Evolutionary conservation across 2,797 vertebrate genomes (phyloP), one percentile per base, ranked within the genome.

Genomic region (Megalops cyprinoides): DNA sequence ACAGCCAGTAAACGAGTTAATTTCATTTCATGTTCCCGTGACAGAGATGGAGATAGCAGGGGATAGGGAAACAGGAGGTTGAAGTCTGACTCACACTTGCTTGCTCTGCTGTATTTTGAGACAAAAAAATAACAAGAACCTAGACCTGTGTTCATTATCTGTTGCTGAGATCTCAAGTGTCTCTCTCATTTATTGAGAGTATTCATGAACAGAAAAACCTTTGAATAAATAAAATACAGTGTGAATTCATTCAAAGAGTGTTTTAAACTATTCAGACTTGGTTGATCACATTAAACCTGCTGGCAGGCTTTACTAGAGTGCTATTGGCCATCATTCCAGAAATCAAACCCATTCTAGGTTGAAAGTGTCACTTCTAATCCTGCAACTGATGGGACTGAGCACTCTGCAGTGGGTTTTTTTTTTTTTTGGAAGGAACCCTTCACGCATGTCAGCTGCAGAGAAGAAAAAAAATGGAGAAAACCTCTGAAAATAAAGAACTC

Each of bases 291-390:
- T 37, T 44, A 60, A 65, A 78, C 62, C 73, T 6, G 8, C 49
- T n/a, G 28, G 48, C 20, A 55, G 51, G 28, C 20, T 42, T 73
- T 79, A 20, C 51, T 69, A n/a, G 18, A n/a, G 20, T 9, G 4
- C 20, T 51, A 4, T 7, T 73, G 6, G 48, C 69, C 37, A 4
- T 34, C 34, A 28, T 37, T 49, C 44, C 76, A 48, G 51, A 53
- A 51, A 37, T 44, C 14, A 55, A 23, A 34, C 48, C 48, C 48
- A 53, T 25, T 1, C 18, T 69, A 23, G 25, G 44, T 37, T 28
- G 15, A 18, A 65, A 67, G 48, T 78, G 77, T 67, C 60, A 69
- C 60, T 51, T 69, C 44, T 46, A 78, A 39, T 78, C 31, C 44
- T 23, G 44, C 37, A 49, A 71, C 4, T n/a, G 69, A 49, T 39